These are phyloP conservation scores for Beris chalybata DNA, from an alignment of 2,888 invertebrate genomes.

Conservation along the genomic window DNA sequence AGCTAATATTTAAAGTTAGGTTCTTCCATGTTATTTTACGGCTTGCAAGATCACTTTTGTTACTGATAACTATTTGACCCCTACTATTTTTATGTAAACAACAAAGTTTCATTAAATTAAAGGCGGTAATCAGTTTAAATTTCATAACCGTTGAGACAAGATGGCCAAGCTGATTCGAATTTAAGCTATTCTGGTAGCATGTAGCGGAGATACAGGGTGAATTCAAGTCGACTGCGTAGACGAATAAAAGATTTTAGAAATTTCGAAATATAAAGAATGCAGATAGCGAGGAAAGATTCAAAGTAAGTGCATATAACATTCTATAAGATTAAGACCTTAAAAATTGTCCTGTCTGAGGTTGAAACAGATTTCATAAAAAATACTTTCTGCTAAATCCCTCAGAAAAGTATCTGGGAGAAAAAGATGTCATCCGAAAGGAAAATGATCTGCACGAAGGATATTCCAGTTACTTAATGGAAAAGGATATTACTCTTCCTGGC, in stretches of 20 bases:
- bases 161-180: conserved; percentile 7
- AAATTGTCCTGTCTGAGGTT: neutral
- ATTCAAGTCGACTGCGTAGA: conserved; percentile 22
- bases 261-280: conserved; percentile 33
- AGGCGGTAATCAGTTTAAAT: conserved; percentile 11
- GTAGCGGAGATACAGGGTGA: neutral
- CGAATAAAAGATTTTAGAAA: conserved; percentile 26
- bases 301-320: conserved; percentile 11
- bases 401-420: conserved; percentile 25
- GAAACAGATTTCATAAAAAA: neutral
- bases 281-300: conserved; percentile 20
- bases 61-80: no score
- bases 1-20: no score
- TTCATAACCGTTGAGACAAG: conserved; percentile 2
- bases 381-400: conserved; percentile 14
- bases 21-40: no score
- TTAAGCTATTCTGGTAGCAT: neutral
- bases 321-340: neutral
- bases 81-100: neutral
- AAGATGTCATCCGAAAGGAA: conserved; percentile 18
- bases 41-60: no score
- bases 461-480: conserved; percentile 51
- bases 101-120: conserved; percentile 8
- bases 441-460: conserved; percentile 45
- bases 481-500: conserved; percentile 53